Base-by-base conservation (phyloP, 2,113 vertebrate genomes). In the Chaetodon trifascialis region DNA sequence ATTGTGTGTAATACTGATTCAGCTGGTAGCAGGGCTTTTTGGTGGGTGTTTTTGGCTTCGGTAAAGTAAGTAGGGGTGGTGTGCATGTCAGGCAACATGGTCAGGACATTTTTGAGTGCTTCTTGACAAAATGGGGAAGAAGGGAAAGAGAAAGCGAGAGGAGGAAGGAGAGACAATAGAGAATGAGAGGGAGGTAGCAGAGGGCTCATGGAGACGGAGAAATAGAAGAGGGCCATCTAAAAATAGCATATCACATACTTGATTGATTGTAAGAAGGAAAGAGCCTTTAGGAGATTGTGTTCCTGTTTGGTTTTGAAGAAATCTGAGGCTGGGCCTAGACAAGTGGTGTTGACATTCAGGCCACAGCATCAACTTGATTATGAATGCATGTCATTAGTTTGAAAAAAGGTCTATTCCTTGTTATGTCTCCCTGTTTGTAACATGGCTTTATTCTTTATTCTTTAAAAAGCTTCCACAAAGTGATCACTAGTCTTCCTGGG, bases 161-260 rank as follows among this genome's bases (percentile, higher is more conserved):
- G n/a, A 60, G 11, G 11, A 54, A 56, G 23, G 55, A 25, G 56
- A 58, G 56, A 54, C 42, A 46, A 3, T 62, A 36, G 66, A 79
- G 40, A n/a, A 30, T 68, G 64, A 83, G 23, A 40, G 36, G 17
- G 62, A 77, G 73, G 58, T 66, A 52, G 59, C 40, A 76, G 34
- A 71, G 64, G 40, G 71, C 56, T 73, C 34, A 77, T 73, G 56
- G 67, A 84, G 79, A 38, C 55, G 4, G 73, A 73, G 55, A 86
- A 34, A 74, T 68, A 68, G 75, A 65, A 67, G 3, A 84, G 76
- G 52, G 76, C 0, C 0, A 11, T 86, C 91, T 94, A 93, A 87
- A 91, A 93, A 94, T 95, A 94, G 91, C 56, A 73, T 60, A 77
- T 89, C 84, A 74, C 90, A 94, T 95, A 91, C 76, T 93, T 91